Evolutionary conservation across 2,797 vertebrate species (phyloP), one percentile per base, ranked within the genome.

Genomic region (Valencia hispanica): DNA sequence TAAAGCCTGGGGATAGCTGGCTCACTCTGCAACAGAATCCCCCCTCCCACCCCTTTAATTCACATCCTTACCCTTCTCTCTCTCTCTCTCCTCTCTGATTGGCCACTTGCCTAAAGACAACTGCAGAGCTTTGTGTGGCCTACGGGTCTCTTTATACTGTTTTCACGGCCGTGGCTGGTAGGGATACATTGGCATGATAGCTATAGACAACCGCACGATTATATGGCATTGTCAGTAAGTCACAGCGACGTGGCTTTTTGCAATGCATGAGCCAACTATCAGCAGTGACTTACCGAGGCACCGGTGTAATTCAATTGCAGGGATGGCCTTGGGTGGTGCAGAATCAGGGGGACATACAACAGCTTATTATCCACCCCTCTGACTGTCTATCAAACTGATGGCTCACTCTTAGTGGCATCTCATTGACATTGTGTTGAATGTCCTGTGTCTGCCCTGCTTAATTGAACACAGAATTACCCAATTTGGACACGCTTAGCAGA

Each of bases 351-450:
- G 89, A 86, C 87, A 79, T 87, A 90, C 88, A 86, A 81, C 88
- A 82, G 89, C 91, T 92, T 93, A 94, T 94, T 92, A 92, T 90
- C 89, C 87, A 85, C 87, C 91, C 86, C 89, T 87, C 87, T 63
- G 87, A 89, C 89, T 92, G 92, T 93, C 92, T 83, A 91, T 95
- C 93, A 94, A 91, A 86, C 81, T 91, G 93, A 94, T 93, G 84
- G 91, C 92, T 93, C 91, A 92, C 92, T 94, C 89, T 82, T 78
- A 57, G 84, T 84, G 89, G 87, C 89, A 84, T 90, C 90, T 86
- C 88, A 90, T 92, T 94, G 92, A 94, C 92, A 94, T 94, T 94
- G 93, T 94, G 89, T 93, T 85, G 89, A 91, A 92, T 91, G 92
- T 92, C 90, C 92, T 90, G 91, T 91, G 94, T 91, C 91, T 91